Percentiles rank a stretch among this genome's conserved stretches.
Conservation (phyloP, 2,888 invertebrate species). For the Platycheirus albimanus region DNA sequence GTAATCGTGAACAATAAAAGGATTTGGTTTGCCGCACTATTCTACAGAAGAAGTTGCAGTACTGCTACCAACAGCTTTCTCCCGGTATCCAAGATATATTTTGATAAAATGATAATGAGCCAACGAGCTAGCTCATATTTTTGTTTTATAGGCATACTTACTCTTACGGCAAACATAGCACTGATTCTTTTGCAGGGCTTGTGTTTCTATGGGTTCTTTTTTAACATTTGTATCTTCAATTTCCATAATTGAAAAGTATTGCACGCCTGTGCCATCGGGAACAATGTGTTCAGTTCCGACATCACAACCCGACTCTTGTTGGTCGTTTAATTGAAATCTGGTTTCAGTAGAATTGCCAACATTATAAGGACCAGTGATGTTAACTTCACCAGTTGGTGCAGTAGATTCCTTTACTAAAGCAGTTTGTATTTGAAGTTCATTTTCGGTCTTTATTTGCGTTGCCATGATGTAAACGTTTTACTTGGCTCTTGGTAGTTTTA, state of each 20-base stretch:
- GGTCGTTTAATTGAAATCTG: background rate
- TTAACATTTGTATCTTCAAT: constrained; percentile 17
- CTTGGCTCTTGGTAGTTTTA: no score
- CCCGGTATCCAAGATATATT: no score
- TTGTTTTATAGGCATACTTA: no score
- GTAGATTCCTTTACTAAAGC: background rate
- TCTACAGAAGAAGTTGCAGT: no score
- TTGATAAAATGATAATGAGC: no score
- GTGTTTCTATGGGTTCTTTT: constrained; percentile 9
- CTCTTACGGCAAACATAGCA: constrained; percentile 14
- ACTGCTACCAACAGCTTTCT: no score
- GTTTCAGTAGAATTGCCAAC: background rate
- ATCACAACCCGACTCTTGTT: background rate
- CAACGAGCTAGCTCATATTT: no score
- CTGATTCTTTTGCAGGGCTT: constrained; percentile 17
- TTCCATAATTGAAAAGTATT: constrained; percentile 16
- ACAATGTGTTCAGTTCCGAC: background rate
- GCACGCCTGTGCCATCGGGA: background rate
- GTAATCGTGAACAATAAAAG: no score
- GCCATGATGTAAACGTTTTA: no score
- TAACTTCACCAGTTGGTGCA: background rate
- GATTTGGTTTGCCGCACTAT: no score
- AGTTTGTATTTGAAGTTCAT: constrained; percentile 1
- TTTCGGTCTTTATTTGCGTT: constrained; percentile 17
- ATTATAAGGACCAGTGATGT: background rate